phyloP scores from a whole-genome alignment of 2,113 vertebrate genomes.

The Aptenodytes patagonicus region DNA sequence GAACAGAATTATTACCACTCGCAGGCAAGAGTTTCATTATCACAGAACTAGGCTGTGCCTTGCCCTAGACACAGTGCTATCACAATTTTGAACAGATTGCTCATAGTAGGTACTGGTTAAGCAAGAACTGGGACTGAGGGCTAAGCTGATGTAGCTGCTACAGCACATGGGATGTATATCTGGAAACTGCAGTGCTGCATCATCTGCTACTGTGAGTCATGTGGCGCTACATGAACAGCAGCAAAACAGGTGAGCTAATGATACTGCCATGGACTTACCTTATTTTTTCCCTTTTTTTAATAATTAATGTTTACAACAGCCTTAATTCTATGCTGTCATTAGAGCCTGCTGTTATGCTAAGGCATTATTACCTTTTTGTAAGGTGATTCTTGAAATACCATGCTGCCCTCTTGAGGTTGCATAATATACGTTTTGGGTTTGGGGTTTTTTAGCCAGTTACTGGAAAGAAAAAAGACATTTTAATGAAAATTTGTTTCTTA shows the following conservation, averaged over 20 bases:
- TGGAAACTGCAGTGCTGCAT: not conserved
- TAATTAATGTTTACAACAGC: not conserved
- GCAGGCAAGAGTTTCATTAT: not conserved
- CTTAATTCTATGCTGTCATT: not conserved
- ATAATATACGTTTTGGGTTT: not conserved
- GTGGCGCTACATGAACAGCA: not conserved
- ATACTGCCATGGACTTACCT: not conserved
- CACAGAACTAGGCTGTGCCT: not conserved
- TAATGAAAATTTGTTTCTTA: not conserved
- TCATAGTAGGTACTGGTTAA: not conserved
- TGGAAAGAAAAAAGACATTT: not conserved
- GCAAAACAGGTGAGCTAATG: not conserved
- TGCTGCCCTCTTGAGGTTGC: conserved; percentile 63
- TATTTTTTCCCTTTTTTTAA: not conserved
- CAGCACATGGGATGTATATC: not conserved
- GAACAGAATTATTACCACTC: not conserved
- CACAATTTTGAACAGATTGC: not conserved
- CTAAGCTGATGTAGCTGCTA: not conserved
- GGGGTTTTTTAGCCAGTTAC: not conserved
- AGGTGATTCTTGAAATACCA: conserved; percentile 12
- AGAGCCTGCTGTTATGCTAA: not conserved
- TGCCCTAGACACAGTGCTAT: not conserved
- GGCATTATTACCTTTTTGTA: not conserved
- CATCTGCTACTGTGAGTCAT: not conserved
- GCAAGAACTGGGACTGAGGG: not conserved